A percentile compares a stretch with the other conserved stretches of the same genome.
Evolutionary conservation across 2,888 invertebrate species (phyloP).

Genomic region (Andrena marginata): DNA sequence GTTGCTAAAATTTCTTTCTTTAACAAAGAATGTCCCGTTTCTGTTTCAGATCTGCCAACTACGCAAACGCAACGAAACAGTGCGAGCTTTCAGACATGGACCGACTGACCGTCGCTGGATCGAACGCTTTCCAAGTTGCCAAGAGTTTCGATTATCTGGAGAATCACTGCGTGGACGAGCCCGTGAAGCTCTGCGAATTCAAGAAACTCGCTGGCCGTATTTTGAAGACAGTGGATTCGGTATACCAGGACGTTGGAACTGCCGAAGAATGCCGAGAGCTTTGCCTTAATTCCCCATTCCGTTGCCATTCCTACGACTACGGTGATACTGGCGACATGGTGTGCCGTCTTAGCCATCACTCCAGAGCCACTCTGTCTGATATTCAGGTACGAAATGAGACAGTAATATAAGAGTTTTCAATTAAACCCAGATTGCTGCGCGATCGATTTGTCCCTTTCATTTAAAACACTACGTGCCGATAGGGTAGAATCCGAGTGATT

Average conservation of each 20-base stretch:
- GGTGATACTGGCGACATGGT: conserved; percentile 97
- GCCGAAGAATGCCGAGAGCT: conserved; percentile 95
- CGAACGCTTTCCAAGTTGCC: conserved; percentile 89
- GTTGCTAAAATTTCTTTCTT: not conserved
- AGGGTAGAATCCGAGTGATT: too few species aligned
- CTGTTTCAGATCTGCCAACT: conserved; percentile 94
- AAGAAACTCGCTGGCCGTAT: conserved; percentile 95
- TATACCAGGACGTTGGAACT: conserved; percentile 95
- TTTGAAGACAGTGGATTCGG: conserved; percentile 96
- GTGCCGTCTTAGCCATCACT: conserved; percentile 96
- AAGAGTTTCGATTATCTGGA: conserved; percentile 92
- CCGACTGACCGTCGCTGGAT: conserved; percentile 94
- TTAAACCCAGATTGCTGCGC: not conserved
- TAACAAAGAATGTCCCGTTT: not conserved
- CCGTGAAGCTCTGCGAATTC: conserved; percentile 97
- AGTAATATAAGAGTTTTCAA: not conserved
- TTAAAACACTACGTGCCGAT: too few species aligned
- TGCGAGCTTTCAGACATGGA: conserved; percentile 97
- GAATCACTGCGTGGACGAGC: conserved; percentile 97
- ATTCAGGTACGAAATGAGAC: conserved; percentile 89
- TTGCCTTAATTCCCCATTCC: conserved; percentile 94
- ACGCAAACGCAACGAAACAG: conserved; percentile 93
- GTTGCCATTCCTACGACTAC: conserved; percentile 97
- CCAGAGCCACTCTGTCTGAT: conserved; percentile 94
- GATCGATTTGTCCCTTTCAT: too few species aligned